Evolutionary conservation across 2,797 vertebrate species (phyloP).

Genomic region (Malurus leucopterus): DNA sequence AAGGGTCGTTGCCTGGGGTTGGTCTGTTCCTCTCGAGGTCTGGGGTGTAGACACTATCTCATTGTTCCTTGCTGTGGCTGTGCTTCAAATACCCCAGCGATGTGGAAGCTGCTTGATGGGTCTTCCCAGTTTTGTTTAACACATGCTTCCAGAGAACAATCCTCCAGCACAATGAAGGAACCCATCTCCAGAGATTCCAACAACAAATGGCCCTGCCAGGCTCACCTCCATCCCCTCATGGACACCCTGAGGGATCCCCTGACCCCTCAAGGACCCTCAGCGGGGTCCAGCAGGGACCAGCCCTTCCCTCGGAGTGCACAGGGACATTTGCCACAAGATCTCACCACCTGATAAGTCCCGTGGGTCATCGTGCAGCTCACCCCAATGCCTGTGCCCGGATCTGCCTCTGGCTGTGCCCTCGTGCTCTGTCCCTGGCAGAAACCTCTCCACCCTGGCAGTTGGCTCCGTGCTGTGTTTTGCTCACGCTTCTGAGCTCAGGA

Average conservation of each 20-base stretch:
- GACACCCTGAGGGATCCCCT: neutral
- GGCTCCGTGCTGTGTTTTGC: neutral
- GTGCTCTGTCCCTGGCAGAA: neutral
- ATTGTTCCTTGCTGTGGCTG: neutral
- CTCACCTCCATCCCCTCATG: neutral
- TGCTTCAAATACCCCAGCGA: too few relatives aligned
- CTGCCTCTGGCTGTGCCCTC: neutral
- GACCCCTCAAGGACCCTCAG: neutral
- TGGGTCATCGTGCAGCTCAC: accelerated
- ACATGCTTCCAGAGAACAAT: neutral
- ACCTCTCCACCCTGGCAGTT: neutral
- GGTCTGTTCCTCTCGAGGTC: neutral
- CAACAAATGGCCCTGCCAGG: neutral
- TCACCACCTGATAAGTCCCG: accelerated
- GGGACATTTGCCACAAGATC: neutral
- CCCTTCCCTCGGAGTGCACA: accelerated
- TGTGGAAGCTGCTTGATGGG: neutral
- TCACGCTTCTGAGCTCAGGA: neutral
- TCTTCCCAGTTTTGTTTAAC: neutral
- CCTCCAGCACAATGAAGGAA: accelerated
- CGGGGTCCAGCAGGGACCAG: neutral
- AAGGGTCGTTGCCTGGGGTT: accelerated
- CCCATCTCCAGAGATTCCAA: neutral
- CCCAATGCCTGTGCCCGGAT: neutral
- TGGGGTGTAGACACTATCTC: accelerated